Evolutionary conservation across 53 echinoderm and acorn worm species (phyloP), one percentile per base, ranked within the genome.

Genomic region (Holothuria leucospilota): DNA sequence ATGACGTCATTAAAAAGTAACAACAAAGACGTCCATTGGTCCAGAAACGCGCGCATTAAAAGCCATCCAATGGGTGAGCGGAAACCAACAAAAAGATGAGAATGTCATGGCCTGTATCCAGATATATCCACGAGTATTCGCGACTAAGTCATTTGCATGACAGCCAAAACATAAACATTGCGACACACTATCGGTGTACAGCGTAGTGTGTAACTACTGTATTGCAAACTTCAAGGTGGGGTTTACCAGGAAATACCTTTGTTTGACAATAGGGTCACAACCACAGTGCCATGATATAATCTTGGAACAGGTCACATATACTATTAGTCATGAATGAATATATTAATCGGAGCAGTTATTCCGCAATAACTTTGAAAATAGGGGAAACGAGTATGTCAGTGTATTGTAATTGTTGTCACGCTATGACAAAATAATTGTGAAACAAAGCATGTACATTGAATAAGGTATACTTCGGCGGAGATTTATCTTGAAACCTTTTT

Each of bases 111-210:
- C 84, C 68, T 83, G n/a, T n/a, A 59, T 66, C 21, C 26, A 67
- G 20, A 29, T 67, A 4, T 82, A 49, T 41, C 27, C 41, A 28
- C 40, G 65, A 24, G 63, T 62, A 38, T 65, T 23, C 27, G 25
- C 34, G 29, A 42, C n/a, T 40, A 21, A 11, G 25, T 65, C 25
- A 83, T 83, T 83, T 83, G 84, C 84, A 67, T 83, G 68, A 25
- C 65, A 83, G 84, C 84, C 84, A 83, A 83, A 83, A 83, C 84
- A 83, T 83, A 39, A 83, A 83, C 84, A 83, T 83, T 66, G 84
- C 63, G 65, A 63, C 59, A 29, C 29, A 16, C 42, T 39, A 72
- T 46, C 39, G 11, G 38, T 16, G 14, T 70, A 49, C 52, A 28
- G 26, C 51, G 23, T 51, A 51, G 75, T 75, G 42, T 40, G 75